A percentile compares a stretch with the other conserved stretches of the same genome.
Conservation (phyloP, 2,797 vertebrate genomes). For the Enteromius fasciolatus region DNA sequence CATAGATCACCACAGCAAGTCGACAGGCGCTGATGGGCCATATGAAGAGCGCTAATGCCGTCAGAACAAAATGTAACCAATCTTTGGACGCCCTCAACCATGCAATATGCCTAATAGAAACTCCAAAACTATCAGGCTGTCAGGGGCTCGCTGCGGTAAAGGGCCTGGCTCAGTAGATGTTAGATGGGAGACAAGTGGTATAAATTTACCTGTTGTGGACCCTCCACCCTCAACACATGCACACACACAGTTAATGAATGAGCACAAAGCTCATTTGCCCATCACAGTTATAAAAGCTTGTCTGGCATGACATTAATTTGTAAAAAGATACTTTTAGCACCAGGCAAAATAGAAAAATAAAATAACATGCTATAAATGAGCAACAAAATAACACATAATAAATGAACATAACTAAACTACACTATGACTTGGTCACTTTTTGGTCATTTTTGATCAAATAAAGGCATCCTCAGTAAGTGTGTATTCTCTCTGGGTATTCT, state of each 20-base stretch:
- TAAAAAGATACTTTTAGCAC: constrained; percentile 70
- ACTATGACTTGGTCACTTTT: constrained; percentile 72
- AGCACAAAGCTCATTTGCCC: neutral
- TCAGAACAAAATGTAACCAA: constrained; percentile 87
- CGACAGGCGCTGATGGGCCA: constrained; percentile 81
- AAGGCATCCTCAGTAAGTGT: neutral
- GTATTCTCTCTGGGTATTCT: neutral
- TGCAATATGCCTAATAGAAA: constrained; percentile 86
- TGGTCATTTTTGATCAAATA: neutral
- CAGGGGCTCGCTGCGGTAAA: constrained; percentile 62
- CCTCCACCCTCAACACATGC: constrained; percentile 37
- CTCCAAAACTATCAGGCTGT: constrained; percentile 82
- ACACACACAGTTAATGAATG: neutral
- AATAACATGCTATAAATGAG: constrained; percentile 52
- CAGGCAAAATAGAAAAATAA: constrained; percentile 64
- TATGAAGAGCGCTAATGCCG: constrained; percentile 82
- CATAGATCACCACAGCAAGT: constrained; percentile 84
- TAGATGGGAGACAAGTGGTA: constrained; percentile 57
- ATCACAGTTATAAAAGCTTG: constrained; percentile 76
- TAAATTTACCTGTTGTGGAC: constrained; percentile 75
- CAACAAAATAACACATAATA: constrained; percentile 74
- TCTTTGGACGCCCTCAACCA: constrained; percentile 84
- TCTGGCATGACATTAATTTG: constrained; percentile 82
- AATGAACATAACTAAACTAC: constrained; percentile 69
- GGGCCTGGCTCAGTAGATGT: constrained; percentile 41